phyloP scores from a whole-genome alignment of 2,797 vertebrate species.

The Hippopotamyrus pictus region DNA sequence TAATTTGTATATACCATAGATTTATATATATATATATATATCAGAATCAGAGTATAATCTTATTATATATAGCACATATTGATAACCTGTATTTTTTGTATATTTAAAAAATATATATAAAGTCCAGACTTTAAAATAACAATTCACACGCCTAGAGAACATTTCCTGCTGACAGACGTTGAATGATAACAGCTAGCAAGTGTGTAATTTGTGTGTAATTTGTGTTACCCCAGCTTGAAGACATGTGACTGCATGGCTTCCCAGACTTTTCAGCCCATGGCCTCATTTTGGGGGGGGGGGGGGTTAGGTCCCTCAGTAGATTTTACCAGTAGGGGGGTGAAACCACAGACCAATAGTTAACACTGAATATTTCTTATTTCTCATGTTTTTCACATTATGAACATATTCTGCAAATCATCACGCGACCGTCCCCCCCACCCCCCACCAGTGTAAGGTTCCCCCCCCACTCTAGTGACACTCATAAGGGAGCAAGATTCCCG shows the following conservation, averaged over 20 bases:
- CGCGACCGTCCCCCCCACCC: neutral
- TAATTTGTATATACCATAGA: constrained; percentile 47
- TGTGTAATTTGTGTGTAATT: neutral
- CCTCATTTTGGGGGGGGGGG: neutral
- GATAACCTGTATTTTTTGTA: constrained; percentile 44
- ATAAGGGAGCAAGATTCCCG: neutral
- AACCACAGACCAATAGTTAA: neutral
- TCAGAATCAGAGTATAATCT: constrained; percentile 23
- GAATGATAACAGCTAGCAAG: neutral
- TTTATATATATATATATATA: constrained; percentile 31
- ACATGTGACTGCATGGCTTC: neutral
- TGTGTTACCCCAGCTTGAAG: neutral
- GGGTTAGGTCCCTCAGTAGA: neutral
- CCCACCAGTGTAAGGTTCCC: neutral
- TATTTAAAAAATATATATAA: constrained; percentile 73
- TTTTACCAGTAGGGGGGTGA: neutral
- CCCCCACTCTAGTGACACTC: neutral
- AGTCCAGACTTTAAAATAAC: constrained; percentile 55
- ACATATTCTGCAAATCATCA: neutral
- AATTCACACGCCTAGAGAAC: constrained; percentile 37
- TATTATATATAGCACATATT: constrained; percentile 37
- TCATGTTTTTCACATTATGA: neutral
- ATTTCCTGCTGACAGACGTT: constrained; percentile 14
- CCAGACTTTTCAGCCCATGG: neutral
- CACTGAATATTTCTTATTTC: neutral